Evolutionary conservation across 2,888 invertebrate genomes (phyloP).

Genomic region (Drosophila mayaguana): DNA sequence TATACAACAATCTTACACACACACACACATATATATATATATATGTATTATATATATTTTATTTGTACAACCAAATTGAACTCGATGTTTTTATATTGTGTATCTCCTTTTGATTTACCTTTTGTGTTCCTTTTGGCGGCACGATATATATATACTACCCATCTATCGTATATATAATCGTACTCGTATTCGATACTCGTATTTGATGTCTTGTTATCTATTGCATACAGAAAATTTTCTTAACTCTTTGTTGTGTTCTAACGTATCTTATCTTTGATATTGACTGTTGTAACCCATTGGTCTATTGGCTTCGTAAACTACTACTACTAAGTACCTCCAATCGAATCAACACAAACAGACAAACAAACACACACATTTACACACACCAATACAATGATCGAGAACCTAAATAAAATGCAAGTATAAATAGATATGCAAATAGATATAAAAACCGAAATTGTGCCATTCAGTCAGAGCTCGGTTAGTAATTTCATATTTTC

Average conservation of each 20-base stretch:
- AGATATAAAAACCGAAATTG: constrained; percentile 8
- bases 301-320: constrained; percentile 63
- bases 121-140: constrained; percentile 59
- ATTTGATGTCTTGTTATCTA: constrained; percentile 78
- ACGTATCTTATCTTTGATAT: constrained; percentile 56
- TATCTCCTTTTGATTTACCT: constrained; percentile 47
- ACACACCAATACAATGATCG: constrained; percentile 32
- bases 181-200: constrained; percentile 12
- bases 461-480: constrained; percentile 19
- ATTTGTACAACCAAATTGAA: constrained; percentile 61
- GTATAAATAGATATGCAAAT: constrained; percentile 1
- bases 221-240: constrained; percentile 67
- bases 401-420: constrained; percentile 24
- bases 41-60: constrained; percentile 43
- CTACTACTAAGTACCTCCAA: constrained; percentile 35
- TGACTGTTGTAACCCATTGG: constrained; percentile 75
- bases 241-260: constrained; percentile 68
- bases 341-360: constrained; percentile 31
- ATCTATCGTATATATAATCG: constrained; percentile 61
- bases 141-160: constrained; percentile 59
- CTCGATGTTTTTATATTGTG: constrained; percentile 56
- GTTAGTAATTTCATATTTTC: constrained; percentile 3
- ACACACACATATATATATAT: background rate
- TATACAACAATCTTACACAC: constrained; percentile 36
- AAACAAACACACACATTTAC: constrained; percentile 24